phyloP scores from a whole-genome alignment of 2,888 invertebrate species.

The Eupithecia exiguata region DNA sequence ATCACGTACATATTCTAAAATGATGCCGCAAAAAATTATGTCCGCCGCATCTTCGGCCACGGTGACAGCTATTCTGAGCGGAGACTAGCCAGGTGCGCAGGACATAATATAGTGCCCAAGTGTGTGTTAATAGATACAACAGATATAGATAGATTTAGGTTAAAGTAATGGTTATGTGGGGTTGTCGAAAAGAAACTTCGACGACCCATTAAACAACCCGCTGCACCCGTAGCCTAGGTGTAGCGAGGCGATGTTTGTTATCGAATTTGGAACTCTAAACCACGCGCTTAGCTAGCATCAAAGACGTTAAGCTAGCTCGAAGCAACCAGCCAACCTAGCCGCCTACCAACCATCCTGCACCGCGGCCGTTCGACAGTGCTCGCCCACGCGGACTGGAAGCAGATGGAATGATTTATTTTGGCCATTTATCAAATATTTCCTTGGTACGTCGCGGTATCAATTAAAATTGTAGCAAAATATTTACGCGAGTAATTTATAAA shows the following conservation, averaged over 20 bases:
- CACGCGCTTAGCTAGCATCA: neutral
- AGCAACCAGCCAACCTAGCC: neutral
- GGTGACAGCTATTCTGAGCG: too few species aligned
- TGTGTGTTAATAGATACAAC: too few species aligned
- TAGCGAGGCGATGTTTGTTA: neutral
- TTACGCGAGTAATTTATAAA: slow-evolving; percentile 34
- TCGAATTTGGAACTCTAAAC: neutral
- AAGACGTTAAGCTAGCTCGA: too few species aligned
- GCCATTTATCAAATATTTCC: slow-evolving; percentile 55
- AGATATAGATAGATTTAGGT: too few species aligned
- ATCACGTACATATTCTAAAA: too few species aligned
- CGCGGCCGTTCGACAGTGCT: neutral
- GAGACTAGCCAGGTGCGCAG: too few species aligned
- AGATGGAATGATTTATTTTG: slow-evolving; percentile 53
- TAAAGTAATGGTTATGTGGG: too few species aligned
- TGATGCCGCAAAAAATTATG: too few species aligned
- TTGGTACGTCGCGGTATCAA: slow-evolving; percentile 46
- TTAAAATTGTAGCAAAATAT: slow-evolving; percentile 58
- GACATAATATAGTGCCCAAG: too few species aligned
- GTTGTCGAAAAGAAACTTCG: too few species aligned
- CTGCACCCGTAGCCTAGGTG: neutral
- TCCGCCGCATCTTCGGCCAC: too few species aligned
- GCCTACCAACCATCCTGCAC: neutral
- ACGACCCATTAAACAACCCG: too few species aligned
- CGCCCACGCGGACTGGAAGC: slow-evolving; percentile 42